A percentile compares a stretch with the other conserved stretches of the same genome.
phyloP scores from a whole-genome alignment of 1,140 invertebrate genomes.

The Philotrypesis tridentata region DNA sequence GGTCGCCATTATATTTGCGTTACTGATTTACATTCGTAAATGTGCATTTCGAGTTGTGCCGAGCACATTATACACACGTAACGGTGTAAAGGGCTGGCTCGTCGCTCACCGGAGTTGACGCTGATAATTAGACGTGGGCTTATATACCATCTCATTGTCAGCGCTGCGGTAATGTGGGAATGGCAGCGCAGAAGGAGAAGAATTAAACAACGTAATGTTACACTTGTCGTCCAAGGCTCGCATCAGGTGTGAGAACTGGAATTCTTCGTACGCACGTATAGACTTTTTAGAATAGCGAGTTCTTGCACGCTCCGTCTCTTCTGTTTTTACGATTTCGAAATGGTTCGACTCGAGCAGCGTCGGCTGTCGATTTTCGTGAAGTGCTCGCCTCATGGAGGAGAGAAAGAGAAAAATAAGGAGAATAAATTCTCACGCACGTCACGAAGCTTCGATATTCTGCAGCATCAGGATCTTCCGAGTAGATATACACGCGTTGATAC shows the following conservation, averaged over 20 bases:
- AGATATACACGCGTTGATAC: neutral
- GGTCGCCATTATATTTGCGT: neutral
- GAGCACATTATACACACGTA: neutral
- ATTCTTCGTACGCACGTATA: too few relatives aligned
- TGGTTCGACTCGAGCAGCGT: neutral
- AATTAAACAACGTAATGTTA: neutral
- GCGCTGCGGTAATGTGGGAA: neutral
- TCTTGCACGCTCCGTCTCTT: too few relatives aligned
- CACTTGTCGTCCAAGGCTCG: neutral
- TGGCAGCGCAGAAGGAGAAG: neutral
- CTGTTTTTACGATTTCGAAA: neutral
- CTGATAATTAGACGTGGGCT: neutral
- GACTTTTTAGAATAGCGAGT: neutral
- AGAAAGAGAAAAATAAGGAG: neutral
- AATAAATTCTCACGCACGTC: neutral
- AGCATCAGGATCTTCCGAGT: too few relatives aligned
- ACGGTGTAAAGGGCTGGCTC: neutral
- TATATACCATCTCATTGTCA: neutral
- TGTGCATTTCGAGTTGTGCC: too few relatives aligned
- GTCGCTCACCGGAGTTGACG: neutral
- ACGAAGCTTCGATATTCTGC: too few relatives aligned
- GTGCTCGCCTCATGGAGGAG: too few relatives aligned
- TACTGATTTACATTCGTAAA: neutral
- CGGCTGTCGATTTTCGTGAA: too few relatives aligned
- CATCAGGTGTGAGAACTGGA: neutral